A percentile compares a stretch with the other conserved stretches of the same genome.
phyloP scores from a whole-genome alignment of 64 coral and sea anemone species.

The Pocillopora damicornis region DNA sequence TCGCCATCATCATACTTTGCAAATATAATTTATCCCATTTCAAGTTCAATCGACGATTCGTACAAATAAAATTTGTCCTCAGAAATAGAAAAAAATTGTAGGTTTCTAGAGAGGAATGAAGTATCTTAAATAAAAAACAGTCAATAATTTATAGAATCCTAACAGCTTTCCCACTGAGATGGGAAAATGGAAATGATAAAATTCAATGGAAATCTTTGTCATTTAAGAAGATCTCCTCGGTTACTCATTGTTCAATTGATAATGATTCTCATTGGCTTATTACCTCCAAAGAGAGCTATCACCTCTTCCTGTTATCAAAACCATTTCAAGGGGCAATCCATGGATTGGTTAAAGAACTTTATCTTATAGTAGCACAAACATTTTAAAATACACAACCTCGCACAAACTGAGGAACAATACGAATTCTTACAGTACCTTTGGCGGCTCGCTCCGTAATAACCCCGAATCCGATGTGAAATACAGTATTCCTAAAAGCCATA shows the following conservation, averaged over 20 bases:
- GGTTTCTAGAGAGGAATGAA: background rate
- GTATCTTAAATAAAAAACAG: background rate
- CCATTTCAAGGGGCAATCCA: background rate
- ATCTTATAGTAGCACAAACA: background rate
- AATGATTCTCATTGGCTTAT: background rate
- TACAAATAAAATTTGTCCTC: background rate
- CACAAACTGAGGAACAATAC: background rate
- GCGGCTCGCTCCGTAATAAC: constrained; percentile 42
- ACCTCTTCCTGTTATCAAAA: background rate
- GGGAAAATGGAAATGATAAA: background rate
- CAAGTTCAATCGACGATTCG: no score
- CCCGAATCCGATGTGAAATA: constrained; percentile 83
- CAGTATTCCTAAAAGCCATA: constrained; percentile 70
- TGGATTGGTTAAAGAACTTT: background rate
- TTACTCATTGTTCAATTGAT: background rate
- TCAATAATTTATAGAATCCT: background rate
- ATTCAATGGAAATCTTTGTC: background rate
- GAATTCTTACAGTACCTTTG: constrained; percentile 42
- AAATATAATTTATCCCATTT: no score
- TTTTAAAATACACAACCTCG: background rate
- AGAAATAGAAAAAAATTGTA: background rate
- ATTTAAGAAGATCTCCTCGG: background rate
- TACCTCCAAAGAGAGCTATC: background rate
- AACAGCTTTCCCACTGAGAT: background rate
- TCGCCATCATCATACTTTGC: no score